These are phyloP conservation scores for Haliclystus octoradiatus DNA, from an alignment of 30 jellyfish, hydroid and myxozoan genomes.

Conservation along the genomic window DNA sequence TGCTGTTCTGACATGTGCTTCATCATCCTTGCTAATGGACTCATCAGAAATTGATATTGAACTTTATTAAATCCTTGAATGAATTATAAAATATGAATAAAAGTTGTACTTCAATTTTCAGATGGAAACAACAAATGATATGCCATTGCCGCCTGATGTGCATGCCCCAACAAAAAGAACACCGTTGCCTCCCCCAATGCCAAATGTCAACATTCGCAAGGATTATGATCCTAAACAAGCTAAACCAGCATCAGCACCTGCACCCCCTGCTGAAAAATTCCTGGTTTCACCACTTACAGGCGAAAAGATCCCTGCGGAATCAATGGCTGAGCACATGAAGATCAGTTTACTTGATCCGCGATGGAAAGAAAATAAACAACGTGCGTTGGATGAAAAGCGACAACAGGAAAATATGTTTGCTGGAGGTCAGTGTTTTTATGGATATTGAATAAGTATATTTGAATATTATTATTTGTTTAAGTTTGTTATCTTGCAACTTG, in stretches of 20 bases:
- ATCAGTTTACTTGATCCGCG: conserved; percentile 84
- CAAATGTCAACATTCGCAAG: conserved; percentile 77
- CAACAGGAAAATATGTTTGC: conserved; percentile 92
- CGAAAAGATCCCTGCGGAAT: conserved; percentile 93
- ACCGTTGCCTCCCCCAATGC: conserved; percentile 67
- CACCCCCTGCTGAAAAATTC: conserved; percentile 74
- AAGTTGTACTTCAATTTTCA: no score
- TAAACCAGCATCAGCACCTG: conserved; percentile 65
- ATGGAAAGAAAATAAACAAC: conserved; percentile 89
- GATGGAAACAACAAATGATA: background rate
- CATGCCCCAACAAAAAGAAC: conserved; percentile 37
- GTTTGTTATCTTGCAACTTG: no score
- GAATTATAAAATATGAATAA: no score
- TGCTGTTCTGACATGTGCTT: no score
- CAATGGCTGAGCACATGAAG: conserved; percentile 92
- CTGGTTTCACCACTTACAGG: conserved; percentile 97
- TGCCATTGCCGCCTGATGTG: conserved; percentile 12
- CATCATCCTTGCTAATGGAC: no score
- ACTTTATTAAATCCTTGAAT: no score
- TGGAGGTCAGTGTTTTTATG: conserved; percentile 42
- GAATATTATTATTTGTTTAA: background rate
- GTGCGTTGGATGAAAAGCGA: conserved; percentile 74
- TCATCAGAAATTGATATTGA: no score
- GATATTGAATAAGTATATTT: background rate
- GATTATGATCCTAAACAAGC: conserved; percentile 93